Conservation (phyloP, 1,140 invertebrate species). For the Berghia stephanieae region DNA sequence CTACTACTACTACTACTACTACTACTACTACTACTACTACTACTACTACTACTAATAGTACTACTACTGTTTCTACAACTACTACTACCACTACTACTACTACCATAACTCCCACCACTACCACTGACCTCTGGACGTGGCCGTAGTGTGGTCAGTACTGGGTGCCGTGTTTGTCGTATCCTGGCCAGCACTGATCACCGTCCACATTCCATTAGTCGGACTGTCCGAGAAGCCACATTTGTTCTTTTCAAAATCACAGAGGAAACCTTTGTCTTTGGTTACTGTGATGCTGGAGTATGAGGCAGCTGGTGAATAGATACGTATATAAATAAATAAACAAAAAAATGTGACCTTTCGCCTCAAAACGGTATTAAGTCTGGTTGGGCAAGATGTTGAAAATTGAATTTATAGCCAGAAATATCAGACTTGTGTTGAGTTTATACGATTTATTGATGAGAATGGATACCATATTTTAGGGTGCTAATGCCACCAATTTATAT, state of each 20-base stretch:
- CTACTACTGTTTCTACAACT: too few relatives aligned
- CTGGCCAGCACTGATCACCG: constrained; percentile 73
- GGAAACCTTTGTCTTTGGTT: neutral
- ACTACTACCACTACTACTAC: too few relatives aligned
- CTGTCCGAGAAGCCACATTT: constrained; percentile 81
- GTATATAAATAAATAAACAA: neutral
- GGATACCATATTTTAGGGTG: too few relatives aligned
- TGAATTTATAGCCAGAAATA: too few relatives aligned
- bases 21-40: too few relatives aligned
- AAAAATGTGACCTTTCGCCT: neutral
- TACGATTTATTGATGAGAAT: too few relatives aligned
- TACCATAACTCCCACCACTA: too few relatives aligned
- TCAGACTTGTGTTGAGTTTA: too few relatives aligned
- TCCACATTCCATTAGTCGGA: constrained; percentile 80
- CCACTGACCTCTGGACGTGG: constrained; percentile 46
- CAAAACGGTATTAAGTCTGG: neutral
- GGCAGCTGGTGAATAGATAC: neutral
- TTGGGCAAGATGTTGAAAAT: too few relatives aligned
- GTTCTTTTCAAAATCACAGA: constrained; percentile 78
- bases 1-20: too few relatives aligned
- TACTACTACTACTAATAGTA: too few relatives aligned
- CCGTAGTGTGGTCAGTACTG: constrained; percentile 76
- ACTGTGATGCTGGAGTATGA: neutral
- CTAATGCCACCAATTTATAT: too few relatives aligned
- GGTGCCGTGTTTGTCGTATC: constrained; percentile 76